phyloP scores from a whole-genome alignment of 2,888 invertebrate genomes.

The Dastarcus helophoroides region DNA sequence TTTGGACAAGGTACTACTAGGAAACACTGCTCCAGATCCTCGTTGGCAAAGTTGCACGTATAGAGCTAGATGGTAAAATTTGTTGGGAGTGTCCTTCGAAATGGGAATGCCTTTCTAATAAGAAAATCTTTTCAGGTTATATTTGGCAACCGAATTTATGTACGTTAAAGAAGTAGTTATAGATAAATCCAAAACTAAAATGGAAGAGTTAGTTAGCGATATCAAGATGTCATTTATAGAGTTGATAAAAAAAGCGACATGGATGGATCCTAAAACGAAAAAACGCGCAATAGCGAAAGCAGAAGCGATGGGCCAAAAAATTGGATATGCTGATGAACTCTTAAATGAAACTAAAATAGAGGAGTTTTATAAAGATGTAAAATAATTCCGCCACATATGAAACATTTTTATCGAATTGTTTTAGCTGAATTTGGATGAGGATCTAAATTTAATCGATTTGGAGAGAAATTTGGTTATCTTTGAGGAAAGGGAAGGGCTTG shows the following conservation, averaged over 20 bases:
- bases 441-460: too few relatives aligned
- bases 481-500: too few relatives aligned
- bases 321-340: conserved; percentile 80
- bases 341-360: conserved; percentile 64
- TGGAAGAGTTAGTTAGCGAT: conserved; percentile 68
- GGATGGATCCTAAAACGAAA: conserved; percentile 79
- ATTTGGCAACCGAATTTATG: conserved; percentile 61
- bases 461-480: too few relatives aligned
- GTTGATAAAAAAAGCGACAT: conserved; percentile 60
- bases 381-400: too few relatives aligned
- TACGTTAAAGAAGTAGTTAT: conserved; percentile 75
- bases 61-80: too few relatives aligned
- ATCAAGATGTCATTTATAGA: conserved; percentile 67
- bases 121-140: conserved; percentile 37
- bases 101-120: too few relatives aligned
- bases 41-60: too few relatives aligned
- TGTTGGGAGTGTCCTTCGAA: too few relatives aligned
- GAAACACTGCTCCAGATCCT: too few relatives aligned
- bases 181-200: conserved; percentile 62
- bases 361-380: conserved; percentile 56
- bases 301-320: conserved; percentile 65
- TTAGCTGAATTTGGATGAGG: conserved; percentile 55
- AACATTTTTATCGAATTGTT: too few relatives aligned
- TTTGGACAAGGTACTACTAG: too few relatives aligned
- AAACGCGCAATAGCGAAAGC: conserved; percentile 61